Evolutionary conservation across 2,113 vertebrate genomes (phyloP), one percentile per base, ranked within the genome.

Genomic region (Cephalopterus ornatus): DNA sequence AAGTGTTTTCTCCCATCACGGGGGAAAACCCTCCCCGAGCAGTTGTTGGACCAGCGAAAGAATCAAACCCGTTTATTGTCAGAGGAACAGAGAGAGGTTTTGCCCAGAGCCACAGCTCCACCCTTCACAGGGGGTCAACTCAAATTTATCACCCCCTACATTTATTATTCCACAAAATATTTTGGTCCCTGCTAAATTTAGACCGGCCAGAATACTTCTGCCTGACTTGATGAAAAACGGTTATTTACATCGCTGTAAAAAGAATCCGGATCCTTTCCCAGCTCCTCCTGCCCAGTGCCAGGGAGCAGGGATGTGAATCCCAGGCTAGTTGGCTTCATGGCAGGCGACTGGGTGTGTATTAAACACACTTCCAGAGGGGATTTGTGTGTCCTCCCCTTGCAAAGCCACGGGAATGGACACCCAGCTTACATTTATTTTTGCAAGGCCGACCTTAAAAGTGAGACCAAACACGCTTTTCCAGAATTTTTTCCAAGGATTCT

Each of bases 111-210:
- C 91, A 63, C 59, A 30, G 0, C 52, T 8, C 8, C 23, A 3
- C 2, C 17, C 41, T 39, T 20, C 76, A 20, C 50, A 4, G 68
- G 63, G 53, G 53, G 59, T 35, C 53, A 63, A 71, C 9, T 49
- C 39, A 56, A 59, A 74, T 77, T 74, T 33, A 46, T 14, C 32
- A 44, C 21, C 76, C 46, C 53, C 62, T 83, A 70, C n/a, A 75
- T 86, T 92, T 44, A 72, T 20, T 84, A n/a, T 14, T 14, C 85
- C 96, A 63, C 93, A 83, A 56, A 56, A 73, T 67, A 65, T 53
- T 88, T 75, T 26, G 78, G 85, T 44, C 96, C 87, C 94, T 89
- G 88, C 95, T 97, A 96, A 96, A 96, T 97, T 96, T 96, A 94
- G 97, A 97, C 68, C 28, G 84, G 95, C 93, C 93, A 83, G 95